These are phyloP conservation scores for Idaea aversata DNA, from an alignment of 2,888 invertebrate species.

Conservation along the genomic window DNA sequence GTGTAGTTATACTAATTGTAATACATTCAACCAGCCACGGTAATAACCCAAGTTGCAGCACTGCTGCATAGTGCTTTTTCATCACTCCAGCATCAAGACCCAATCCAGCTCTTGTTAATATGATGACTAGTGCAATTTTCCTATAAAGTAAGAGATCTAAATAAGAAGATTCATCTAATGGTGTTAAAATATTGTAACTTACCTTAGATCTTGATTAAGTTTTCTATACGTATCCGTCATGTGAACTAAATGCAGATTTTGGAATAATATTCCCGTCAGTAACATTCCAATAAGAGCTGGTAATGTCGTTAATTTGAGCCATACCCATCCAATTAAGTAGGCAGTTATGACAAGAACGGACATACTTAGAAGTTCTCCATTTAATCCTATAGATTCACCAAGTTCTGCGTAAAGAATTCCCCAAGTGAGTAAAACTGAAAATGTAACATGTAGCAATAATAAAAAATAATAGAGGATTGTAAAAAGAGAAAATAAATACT, in stretches of 20 bases:
- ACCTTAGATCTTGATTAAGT: slow-evolving; percentile 83
- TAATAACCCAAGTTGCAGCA: slow-evolving; percentile 86
- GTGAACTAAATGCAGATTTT: slow-evolving; percentile 82
- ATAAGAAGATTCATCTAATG: background rate
- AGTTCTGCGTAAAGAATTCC: slow-evolving; percentile 84
- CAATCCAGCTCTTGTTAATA: slow-evolving; percentile 90
- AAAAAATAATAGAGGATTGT: background rate
- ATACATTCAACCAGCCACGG: slow-evolving; percentile 89
- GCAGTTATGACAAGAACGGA: slow-evolving; percentile 84
- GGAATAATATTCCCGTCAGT: slow-evolving; percentile 84
- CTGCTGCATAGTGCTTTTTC: slow-evolving; percentile 84
- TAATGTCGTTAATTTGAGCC: slow-evolving; percentile 84
- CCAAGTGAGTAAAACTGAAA: slow-evolving; percentile 83
- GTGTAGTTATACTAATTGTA: slow-evolving; percentile 80
- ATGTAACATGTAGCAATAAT: background rate
- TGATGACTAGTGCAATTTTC: slow-evolving; percentile 90
- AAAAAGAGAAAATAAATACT: slow-evolving; percentile 33
- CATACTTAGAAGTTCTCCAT: slow-evolving; percentile 84
- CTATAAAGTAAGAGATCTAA: slow-evolving; percentile 61
- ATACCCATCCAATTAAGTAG: slow-evolving; percentile 85
- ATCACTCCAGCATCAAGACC: slow-evolving; percentile 89
- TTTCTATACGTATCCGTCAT: slow-evolving; percentile 81
- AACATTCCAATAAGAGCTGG: slow-evolving; percentile 90
- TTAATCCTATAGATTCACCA: slow-evolving; percentile 82
- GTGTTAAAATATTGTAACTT: slow-evolving; percentile 50